These are phyloP conservation scores for Lochmaea crataegi DNA, from an alignment of 2,888 invertebrate species.

Conservation along the genomic window DNA sequence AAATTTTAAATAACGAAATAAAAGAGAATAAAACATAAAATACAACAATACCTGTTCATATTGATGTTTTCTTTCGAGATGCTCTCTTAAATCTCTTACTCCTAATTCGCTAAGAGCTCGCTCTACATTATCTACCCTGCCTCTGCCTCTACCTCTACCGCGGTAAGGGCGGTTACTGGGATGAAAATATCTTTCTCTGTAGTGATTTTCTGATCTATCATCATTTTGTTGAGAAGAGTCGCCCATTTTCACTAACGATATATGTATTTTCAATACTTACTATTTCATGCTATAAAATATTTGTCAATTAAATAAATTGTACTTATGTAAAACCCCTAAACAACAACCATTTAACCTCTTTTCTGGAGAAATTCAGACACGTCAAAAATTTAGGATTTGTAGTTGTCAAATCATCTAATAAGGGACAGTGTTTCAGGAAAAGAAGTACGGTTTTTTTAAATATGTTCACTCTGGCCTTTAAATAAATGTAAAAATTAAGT, in stretches of 20 bases:
- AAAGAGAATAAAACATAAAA: neutral
- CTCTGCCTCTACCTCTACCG: slow-evolving; percentile 36
- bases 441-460: neutral
- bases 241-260: slow-evolving; percentile 18
- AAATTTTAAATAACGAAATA: slow-evolving; percentile 23
- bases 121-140: slow-evolving; percentile 41
- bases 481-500: too few species aligned
- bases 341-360: slow-evolving; percentile 3
- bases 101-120: slow-evolving; percentile 50
- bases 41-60: slow-evolving; percentile 39
- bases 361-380: slow-evolving; percentile 5
- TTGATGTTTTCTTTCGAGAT: slow-evolving; percentile 51
- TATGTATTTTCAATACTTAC: neutral
- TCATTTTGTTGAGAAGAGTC: slow-evolving; percentile 1
- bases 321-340: slow-evolving; percentile 20
- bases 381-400: neutral
- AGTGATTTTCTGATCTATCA: slow-evolving; percentile 7
- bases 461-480: too few species aligned
- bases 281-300: neutral
- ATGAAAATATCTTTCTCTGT: slow-evolving; percentile 25
- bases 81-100: slow-evolving; percentile 52
- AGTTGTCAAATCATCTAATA: neutral
- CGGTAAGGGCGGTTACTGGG: slow-evolving; percentile 21
- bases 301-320: slow-evolving; percentile 3
- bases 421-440: neutral